Base-by-base conservation (phyloP, 2,888 invertebrate species). In the Orchesellides sinensis region DNA sequence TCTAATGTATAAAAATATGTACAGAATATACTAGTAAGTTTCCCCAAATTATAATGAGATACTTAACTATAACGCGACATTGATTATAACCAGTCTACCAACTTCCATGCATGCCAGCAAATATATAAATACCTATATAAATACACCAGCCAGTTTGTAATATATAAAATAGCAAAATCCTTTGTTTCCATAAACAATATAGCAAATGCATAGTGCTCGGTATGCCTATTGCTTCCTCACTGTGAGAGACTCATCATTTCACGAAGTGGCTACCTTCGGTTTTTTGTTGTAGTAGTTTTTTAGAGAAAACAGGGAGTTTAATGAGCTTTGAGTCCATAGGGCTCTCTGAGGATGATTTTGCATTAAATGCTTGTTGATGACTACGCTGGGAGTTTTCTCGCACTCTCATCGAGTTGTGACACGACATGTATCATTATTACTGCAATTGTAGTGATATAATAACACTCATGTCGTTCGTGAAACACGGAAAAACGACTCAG, bases 331-430 rank as follows among this genome's bases (percentile, higher is more conserved):
- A 65, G 75, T 75, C 40, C 40, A 66, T 66, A 75, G 77, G 77
- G 49, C 77, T 77, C 75, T 75, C 47, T 12, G 54, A 52, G 65
- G 77, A 68, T 66, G 66, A 68, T 77, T 77, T 77, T 68, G 77
- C 77, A 77, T 77, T 77, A 77, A 77, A 68, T 77, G 77, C 68
- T 77, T 68, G 77, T 27, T 77, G 77, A 77, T 77, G 68, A 59
- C 68, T 77, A 59, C 32, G 77, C 47, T 68, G 77, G 77, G 77
- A 77, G 45, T 68, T 68, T 75, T 40, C 54, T 74, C 77, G 68
- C 68, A 68, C 77, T 77, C 68, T 68, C n/a, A n/a, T n/a, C n/a
- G 77, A 77, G 77, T 68, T 68, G 68, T 77, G 77, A 68, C 77
- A 77, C 77, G 77, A 77, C 68, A 77, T 47, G 35, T 17, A 75